phyloP scores from a whole-genome alignment of 2,797 vertebrate species.

The Catharus ustulatus region DNA sequence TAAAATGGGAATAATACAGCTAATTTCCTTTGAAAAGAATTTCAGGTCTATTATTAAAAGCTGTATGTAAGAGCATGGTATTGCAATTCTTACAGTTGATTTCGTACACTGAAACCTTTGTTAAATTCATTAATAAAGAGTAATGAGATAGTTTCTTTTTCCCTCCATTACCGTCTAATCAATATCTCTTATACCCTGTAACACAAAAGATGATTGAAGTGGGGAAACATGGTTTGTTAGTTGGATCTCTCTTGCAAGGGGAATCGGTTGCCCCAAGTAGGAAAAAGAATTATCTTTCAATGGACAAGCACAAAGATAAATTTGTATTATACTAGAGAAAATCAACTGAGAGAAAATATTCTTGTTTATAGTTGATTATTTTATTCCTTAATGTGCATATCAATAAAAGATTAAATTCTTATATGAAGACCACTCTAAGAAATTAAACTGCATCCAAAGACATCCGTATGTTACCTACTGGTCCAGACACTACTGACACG shows the following conservation, averaged over 20 bases:
- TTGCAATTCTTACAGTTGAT: not conserved
- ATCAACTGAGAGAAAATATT: not conserved
- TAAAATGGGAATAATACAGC: not conserved
- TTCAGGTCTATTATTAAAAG: not conserved
- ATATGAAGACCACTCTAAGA: not conserved
- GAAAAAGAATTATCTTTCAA: not conserved
- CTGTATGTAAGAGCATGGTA: not conserved
- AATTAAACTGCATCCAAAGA: not conserved
- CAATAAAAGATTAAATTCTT: not conserved
- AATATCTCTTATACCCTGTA: not conserved
- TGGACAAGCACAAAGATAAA: not conserved
- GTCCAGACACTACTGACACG: not conserved
- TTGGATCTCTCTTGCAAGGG: not conserved
- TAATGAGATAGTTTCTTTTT: not conserved
- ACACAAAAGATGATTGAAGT: not conserved
- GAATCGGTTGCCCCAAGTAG: not conserved
- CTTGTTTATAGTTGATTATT: not conserved
- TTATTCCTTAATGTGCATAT: not conserved
- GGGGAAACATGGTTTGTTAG: not conserved
- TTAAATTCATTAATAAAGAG: not conserved
- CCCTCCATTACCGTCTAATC: not conserved
- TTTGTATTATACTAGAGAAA: not conserved
- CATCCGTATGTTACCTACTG: not conserved
- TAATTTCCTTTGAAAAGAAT: not conserved
- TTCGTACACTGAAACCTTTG: not conserved